A percentile compares a stretch with the other conserved stretches of the same genome.
Conservation (phyloP, 2,797 vertebrate species). For the Pseudochaenichthys georgianus region DNA sequence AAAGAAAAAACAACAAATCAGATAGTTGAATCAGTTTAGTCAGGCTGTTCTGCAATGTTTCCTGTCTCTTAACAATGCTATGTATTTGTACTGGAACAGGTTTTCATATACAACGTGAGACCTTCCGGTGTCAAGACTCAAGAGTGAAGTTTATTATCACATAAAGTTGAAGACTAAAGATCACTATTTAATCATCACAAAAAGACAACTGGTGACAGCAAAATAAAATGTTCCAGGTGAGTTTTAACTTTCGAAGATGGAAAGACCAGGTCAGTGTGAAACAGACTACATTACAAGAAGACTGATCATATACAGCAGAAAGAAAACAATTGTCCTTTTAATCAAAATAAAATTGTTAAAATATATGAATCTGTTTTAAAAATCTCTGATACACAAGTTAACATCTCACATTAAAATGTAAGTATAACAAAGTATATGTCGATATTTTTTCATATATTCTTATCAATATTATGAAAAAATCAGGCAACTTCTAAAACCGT, state of each 20-base stretch:
- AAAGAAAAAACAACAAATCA: too few species aligned
- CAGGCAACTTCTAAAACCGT: neutral
- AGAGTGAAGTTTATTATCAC: conserved; percentile 34
- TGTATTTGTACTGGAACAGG: neutral
- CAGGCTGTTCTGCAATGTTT: neutral
- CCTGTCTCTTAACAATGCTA: neutral
- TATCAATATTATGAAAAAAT: neutral
- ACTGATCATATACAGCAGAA: neutral
- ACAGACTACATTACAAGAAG: neutral
- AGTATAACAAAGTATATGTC: neutral
- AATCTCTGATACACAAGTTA: neutral
- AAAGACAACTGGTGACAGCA: neutral
- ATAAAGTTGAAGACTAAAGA: neutral
- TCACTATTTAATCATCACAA: conserved; percentile 1
- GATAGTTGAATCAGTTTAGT: neutral
- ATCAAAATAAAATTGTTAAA: neutral
- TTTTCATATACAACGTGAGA: neutral
- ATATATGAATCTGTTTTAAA: neutral
- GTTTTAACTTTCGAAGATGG: neutral
- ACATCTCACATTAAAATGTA: neutral
- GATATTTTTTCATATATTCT: too few species aligned
- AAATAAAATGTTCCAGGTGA: neutral
- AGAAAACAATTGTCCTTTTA: neutral
- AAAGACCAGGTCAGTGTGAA: neutral
- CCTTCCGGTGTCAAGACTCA: neutral